These are phyloP conservation scores for Myrmecobius fasciatus DNA, from an alignment of 2,113 vertebrate species.

Conservation along the genomic window DNA sequence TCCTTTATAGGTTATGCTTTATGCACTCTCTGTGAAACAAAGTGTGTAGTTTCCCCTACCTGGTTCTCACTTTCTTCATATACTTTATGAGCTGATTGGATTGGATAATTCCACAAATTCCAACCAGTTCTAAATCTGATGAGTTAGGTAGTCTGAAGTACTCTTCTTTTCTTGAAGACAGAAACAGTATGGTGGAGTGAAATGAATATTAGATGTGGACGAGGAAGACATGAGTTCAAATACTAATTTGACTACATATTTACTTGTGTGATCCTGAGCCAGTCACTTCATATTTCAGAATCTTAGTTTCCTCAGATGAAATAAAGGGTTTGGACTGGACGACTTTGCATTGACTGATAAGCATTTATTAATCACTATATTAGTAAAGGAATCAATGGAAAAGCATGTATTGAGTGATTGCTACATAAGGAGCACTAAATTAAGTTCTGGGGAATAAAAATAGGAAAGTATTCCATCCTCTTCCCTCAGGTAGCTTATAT, in stretches of 20 bases:
- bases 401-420: neutral
- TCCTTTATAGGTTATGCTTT: too few relatives aligned
- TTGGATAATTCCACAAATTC: too few relatives aligned
- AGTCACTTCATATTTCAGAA: neutral
- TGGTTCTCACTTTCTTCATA: too few relatives aligned
- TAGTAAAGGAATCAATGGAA: neutral
- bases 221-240: neutral
- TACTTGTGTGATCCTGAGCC: neutral
- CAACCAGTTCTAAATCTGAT: too few relatives aligned
- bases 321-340: neutral
- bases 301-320: neutral
- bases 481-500: neutral
- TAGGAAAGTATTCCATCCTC: neutral
- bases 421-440: neutral
- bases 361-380: neutral
- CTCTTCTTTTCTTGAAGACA: neutral
- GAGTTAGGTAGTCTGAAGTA: too few relatives aligned
- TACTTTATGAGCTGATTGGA: too few relatives aligned
- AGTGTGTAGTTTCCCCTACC: too few relatives aligned
- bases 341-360: neutral
- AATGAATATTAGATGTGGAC: neutral
- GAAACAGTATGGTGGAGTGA: neutral
- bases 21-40: too few relatives aligned
- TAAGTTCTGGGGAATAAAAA: neutral
- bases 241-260: neutral